These are phyloP conservation scores for Sitta europaea DNA, from an alignment of 2,113 vertebrate species.

Conservation along the genomic window DNA sequence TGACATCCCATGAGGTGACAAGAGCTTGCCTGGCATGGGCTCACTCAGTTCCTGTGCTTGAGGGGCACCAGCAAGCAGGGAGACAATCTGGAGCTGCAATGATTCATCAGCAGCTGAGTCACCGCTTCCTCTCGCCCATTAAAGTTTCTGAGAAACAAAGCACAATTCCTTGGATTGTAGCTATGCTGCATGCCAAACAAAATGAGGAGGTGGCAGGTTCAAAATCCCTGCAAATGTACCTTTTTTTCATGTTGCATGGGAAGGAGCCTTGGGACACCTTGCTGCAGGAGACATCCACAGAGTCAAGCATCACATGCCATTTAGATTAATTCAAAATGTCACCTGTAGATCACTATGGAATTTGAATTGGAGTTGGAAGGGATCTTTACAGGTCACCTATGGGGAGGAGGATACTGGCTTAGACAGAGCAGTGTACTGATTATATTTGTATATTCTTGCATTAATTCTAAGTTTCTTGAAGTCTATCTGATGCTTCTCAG, in stretches of 20 bases:
- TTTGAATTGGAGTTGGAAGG: not conserved
- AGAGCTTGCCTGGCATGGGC: not conserved
- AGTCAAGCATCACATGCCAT: not conserved
- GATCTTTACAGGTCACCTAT: not conserved
- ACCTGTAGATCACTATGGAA: not conserved
- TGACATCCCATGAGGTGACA: not conserved
- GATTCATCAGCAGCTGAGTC: conserved; percentile 18
- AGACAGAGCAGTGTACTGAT: not conserved
- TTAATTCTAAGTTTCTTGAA: not conserved
- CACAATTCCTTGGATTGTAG: not conserved
- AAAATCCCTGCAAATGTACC: not conserved
- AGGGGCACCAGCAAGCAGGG: not conserved
- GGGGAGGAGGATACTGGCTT: not conserved
- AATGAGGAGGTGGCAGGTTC: not conserved
- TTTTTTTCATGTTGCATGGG: fast-evolving
- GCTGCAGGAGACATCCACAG: not conserved
- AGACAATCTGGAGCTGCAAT: not conserved
- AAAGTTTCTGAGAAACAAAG: conserved; percentile 5
- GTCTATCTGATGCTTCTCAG: not conserved
- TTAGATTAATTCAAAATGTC: not conserved
- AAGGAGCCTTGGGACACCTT: not conserved
- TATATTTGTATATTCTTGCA: not conserved
- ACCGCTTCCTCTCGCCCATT: not conserved
- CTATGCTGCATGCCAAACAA: not conserved
- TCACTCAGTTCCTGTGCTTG: not conserved